Percentiles rank a stretch among this genome's conserved stretches.
phyloP scores from a whole-genome alignment of 2,113 vertebrate genomes.

The Podocnemis expansa region DNA sequence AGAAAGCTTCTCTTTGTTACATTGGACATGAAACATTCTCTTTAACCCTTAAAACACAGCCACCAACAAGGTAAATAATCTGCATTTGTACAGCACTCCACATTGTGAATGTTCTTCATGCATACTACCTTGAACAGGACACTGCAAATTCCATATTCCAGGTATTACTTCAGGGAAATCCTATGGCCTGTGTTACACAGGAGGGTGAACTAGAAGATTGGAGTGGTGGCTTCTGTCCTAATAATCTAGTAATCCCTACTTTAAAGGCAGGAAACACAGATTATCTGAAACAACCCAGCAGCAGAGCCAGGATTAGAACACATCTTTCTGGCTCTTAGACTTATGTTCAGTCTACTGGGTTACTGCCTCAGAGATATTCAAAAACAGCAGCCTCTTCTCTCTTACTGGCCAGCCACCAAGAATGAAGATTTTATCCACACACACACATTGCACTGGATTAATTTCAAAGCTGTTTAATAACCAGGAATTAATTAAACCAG shows the following conservation, averaged over 20 bases:
- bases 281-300: not conserved
- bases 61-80: not conserved
- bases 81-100: not conserved
- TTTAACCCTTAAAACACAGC: not conserved
- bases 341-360: fast-evolving
- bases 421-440: fast-evolving
- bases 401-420: fast-evolving
- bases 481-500: fast-evolving
- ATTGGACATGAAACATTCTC: not conserved
- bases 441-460: fast-evolving
- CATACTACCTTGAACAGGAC: not conserved
- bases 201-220: not conserved
- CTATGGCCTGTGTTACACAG: not conserved
- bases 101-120: not conserved
- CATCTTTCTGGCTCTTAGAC: not conserved
- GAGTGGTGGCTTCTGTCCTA: not conserved
- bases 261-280: not conserved
- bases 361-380: fast-evolving
- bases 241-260: not conserved
- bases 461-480: not conserved
- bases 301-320: not conserved
- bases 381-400: not conserved
- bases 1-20: not conserved
- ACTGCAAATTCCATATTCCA: not conserved
- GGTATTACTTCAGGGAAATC: not conserved